A percentile compares a stretch with the other conserved stretches of the same genome.
Conservation (phyloP, 2,797 vertebrate species). For the Spinus olivaceus region DNA sequence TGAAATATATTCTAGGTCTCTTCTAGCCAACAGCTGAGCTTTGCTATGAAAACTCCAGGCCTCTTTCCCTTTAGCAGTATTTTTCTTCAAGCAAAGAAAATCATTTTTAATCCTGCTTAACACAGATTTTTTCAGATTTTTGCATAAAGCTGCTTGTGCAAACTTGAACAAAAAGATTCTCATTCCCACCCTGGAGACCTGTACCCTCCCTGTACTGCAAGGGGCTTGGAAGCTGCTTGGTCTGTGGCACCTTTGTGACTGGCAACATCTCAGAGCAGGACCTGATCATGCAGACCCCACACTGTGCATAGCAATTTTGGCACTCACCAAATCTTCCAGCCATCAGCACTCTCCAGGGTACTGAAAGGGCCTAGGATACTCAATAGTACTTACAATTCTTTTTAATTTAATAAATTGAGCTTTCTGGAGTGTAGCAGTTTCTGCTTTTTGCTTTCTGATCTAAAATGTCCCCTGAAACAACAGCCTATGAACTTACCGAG, state of each 20-base stretch:
- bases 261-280: neutral
- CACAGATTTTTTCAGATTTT: neutral
- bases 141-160: neutral
- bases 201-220: neutral
- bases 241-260: neutral
- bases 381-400: neutral
- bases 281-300: fast-evolving
- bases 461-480: neutral
- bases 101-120: neutral
- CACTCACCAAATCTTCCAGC: neutral
- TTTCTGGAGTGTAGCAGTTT: neutral
- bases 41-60: neutral
- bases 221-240: too few relatives aligned
- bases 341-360: neutral
- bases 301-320: neutral
- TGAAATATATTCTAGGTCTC: neutral
- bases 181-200: neutral
- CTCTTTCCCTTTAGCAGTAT: neutral
- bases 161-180: neutral
- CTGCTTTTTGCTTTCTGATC: neutral
- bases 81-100: neutral
- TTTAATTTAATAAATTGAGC: neutral
- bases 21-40: neutral
- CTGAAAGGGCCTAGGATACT: neutral
- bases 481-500: neutral